Evolutionary conservation across 2,797 vertebrate genomes (phyloP), one percentile per base, ranked within the genome.

Genomic region (Scolopax rusticola): DNA sequence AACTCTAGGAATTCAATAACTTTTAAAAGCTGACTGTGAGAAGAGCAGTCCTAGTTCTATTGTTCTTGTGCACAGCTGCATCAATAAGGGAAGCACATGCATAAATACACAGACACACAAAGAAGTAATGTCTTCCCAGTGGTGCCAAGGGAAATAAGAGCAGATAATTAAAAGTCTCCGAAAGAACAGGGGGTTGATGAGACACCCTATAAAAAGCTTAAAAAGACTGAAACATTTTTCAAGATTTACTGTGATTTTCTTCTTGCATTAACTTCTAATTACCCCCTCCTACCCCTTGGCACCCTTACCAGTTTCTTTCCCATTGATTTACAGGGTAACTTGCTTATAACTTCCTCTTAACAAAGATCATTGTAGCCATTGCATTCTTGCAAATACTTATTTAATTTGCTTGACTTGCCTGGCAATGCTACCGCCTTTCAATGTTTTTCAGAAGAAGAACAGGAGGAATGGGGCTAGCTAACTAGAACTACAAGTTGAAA

Each of bases 41-140:
- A 79, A 60, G 45, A 88, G 57, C 51, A 43, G 0, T 30, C 32
- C 16, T 6, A 4, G 51, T 19, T 6, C 56, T 47, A 3, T 30
- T 74, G 80, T 56, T 90, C 45, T 40, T 69, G 64, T 48, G 61
- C 61, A 75, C 81, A 84, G 74, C 67, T 87, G 93, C 85, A 36
- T 33, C 92, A 59, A 4, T 18, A 53, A 74, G 32, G 45, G 78
- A 91, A 32, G 48, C 36, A 61, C 18, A 57, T 21, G 38, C 38
- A 63, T 41, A 33, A 3, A 16, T 30, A 32, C 20, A 60, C 27
- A 27, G 30, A 41, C 70, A 38, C 50, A 63, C 47, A 76, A 40
- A 45, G 67, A 89, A 95, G 75, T 87, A 70, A 84, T 57, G 61
- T 73, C 63, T 91, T 93, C 68, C 43, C 85, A 67, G n/a, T 47